Evolutionary conservation across 2,113 vertebrate species (phyloP), one percentile per base, ranked within the genome.

Genomic region (Caranx ignobilis): DNA sequence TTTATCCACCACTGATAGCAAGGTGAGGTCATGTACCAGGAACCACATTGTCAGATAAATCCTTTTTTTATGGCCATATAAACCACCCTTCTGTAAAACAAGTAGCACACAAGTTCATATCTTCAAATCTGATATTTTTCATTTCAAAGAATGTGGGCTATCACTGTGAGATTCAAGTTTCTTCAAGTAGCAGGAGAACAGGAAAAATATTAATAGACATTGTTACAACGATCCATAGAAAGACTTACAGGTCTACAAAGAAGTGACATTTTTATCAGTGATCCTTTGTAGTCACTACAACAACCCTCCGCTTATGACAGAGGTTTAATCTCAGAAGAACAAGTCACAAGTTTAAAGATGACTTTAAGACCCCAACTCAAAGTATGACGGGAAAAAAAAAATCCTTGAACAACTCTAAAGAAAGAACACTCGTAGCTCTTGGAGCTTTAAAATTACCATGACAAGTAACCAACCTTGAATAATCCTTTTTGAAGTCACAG

Each of bases 391-490:
- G 78, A 77, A 69, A 41, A 41, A 41, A 41, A 41, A 9, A 41
- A 82, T 74, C 73, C 67, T 67, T 57, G 64, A 81, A 69, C 19
- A 54, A 11, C 32, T 85, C 78, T 45, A 57, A 82, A 79, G 69
- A 84, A 82, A 77, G 55, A 83, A 71, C 60, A 65, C 55, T 64
- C 32, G 50, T 76, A 57, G 43, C 60, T 21, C 21, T 13, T 16
- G 11, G 34, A 45, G 34, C 18, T 61, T 79, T 62, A 19, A 75
- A 81, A 81, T 81, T 34, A 83, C 77, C 32, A 57, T 56, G 79
- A 79, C 71, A 82, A 55, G 75, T 47, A 80, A 26, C 57, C 61
- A 75, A 56, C 85, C 72, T 75, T 80, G 75, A 81, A 81, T 72
- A 34, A 75, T 77, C 73, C 35, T 39, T 43, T 80, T 73, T 89